phyloP scores from a whole-genome alignment of 2,113 vertebrate genomes.

The Amblyopsis rosae region DNA sequence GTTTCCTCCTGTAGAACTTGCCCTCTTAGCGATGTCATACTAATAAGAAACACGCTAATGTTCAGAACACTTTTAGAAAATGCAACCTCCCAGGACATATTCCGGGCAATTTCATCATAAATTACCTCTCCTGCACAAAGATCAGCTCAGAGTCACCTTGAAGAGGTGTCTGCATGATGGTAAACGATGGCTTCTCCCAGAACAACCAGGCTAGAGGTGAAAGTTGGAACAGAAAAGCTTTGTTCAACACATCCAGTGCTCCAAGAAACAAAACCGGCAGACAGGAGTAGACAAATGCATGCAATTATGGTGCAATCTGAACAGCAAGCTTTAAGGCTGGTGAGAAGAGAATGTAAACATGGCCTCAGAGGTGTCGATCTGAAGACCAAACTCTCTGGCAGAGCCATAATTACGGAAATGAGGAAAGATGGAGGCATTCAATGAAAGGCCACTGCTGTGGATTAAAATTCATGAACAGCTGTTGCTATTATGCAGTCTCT shows the following conservation, averaged over 20 bases:
- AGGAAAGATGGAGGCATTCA: slow-evolving; percentile 66
- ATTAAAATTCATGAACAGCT: slow-evolving; percentile 78
- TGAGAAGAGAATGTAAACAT: slow-evolving; percentile 47
- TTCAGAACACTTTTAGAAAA: slow-evolving; percentile 65
- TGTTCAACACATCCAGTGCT: slow-evolving; percentile 60
- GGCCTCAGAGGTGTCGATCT: slow-evolving; percentile 45
- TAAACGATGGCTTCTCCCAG: slow-evolving; percentile 60
- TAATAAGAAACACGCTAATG: slow-evolving; percentile 61
- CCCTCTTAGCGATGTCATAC: slow-evolving; percentile 57
- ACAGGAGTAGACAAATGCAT: slow-evolving; percentile 68
- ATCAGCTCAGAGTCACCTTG: slow-evolving; percentile 59
- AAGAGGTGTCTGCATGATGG: slow-evolving; percentile 50
- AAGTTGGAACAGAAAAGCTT: slow-evolving; percentile 69
- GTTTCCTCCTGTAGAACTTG: slow-evolving; percentile 56
- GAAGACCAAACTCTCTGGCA: slow-evolving; percentile 55
- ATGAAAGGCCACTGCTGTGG: slow-evolving; percentile 65
- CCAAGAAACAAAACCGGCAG: slow-evolving; percentile 49
- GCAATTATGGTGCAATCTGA: slow-evolving; percentile 70
- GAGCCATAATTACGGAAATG: slow-evolving; percentile 68
- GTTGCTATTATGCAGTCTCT: slow-evolving; percentile 64
- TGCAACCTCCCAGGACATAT: slow-evolving; percentile 47
- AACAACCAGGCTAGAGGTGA: slow-evolving; percentile 68
- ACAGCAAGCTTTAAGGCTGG: slow-evolving; percentile 38
- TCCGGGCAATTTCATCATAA: slow-evolving; percentile 65
- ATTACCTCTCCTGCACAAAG: slow-evolving; percentile 62